Evolutionary conservation across 1,140 invertebrate species (phyloP).

Genomic region (Bombus balteatus): DNA sequence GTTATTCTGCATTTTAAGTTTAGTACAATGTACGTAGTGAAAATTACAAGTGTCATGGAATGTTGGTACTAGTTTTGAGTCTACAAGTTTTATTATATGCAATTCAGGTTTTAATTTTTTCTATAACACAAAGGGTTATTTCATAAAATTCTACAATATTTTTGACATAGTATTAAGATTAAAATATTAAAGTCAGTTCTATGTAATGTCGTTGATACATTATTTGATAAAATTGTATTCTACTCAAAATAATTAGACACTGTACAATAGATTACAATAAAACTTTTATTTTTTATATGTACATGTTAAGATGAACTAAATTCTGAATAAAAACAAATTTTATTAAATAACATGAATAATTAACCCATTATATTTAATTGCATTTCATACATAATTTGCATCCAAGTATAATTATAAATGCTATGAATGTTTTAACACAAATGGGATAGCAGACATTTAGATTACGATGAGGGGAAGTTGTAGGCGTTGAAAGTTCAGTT

Average conservation of each 20-base stretch:
- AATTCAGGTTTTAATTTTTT: conserved; percentile 20
- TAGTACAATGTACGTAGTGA: conserved; percentile 10
- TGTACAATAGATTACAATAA: conserved; percentile 50
- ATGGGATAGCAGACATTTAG: not conserved
- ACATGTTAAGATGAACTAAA: conserved; percentile 40
- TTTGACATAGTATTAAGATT: conserved; percentile 28
- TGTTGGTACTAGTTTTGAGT: conserved; percentile 23
- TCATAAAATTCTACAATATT: conserved; percentile 26
- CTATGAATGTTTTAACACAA: not conserved
- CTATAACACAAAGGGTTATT: not conserved
- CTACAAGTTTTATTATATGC: not conserved
- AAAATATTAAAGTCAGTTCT: conserved; percentile 15
- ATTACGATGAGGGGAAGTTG: conserved; percentile 45
- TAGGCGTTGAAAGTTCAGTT: conserved; percentile 24
- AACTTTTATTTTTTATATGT: conserved; percentile 64
- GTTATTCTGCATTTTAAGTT: conserved; percentile 27
- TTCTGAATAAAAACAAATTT: conserved; percentile 52
- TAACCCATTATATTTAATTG: not conserved
- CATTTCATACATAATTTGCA: not conserved
- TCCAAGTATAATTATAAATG: not conserved
- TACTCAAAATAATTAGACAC: conserved; percentile 39
- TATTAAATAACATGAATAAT: conserved; percentile 43
- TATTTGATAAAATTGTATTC: conserved; percentile 53
- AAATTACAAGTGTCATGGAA: conserved; percentile 12
- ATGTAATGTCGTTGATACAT: conserved; percentile 46